These are phyloP conservation scores for Epizoanthus scotinus DNA, from an alignment of 92 coral and sea anemone genomes.

Conservation along the genomic window DNA sequence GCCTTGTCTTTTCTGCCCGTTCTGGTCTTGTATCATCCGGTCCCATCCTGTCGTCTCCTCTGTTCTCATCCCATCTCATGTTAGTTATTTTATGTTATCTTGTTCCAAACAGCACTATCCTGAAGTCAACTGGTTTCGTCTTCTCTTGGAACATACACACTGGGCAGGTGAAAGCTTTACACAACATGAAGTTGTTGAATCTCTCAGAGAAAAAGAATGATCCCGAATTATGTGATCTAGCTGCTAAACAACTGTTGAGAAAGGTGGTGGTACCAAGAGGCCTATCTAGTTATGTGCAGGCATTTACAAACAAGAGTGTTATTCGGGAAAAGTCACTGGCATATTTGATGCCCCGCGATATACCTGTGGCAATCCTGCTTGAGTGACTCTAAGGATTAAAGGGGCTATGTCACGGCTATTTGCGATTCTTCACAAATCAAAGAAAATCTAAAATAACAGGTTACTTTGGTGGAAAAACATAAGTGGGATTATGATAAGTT, in stretches of 20 bases:
- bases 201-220: slow-evolving; percentile 56
- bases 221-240: slow-evolving; percentile 53
- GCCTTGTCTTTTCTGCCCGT: too few relatives aligned
- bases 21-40: too few relatives aligned
- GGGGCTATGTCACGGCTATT: too few relatives aligned
- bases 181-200: slow-evolving; percentile 56
- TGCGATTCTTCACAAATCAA: too few relatives aligned
- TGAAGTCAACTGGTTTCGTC: slow-evolving; percentile 79
- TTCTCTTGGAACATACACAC: slow-evolving; percentile 82
- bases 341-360: slow-evolving; percentile 75
- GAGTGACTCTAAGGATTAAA: not conserved
- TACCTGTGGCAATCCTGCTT: slow-evolving; percentile 79
- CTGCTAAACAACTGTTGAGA: slow-evolving; percentile 59
- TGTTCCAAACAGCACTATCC: slow-evolving; percentile 55
- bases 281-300: slow-evolving; percentile 60
- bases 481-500: too few relatives aligned
- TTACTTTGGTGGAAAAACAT: too few relatives aligned
- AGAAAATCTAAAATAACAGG: too few relatives aligned
- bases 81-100: too few relatives aligned
- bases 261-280: slow-evolving; percentile 59
- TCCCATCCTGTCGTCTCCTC: too few relatives aligned
- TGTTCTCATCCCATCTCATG: too few relatives aligned
- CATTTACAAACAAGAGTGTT: slow-evolving; percentile 85
- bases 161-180: slow-evolving; percentile 67
- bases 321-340: slow-evolving; percentile 76